These are phyloP conservation scores for Euwallacea similis DNA, from an alignment of 1,140 invertebrate species.

Conservation along the genomic window DNA sequence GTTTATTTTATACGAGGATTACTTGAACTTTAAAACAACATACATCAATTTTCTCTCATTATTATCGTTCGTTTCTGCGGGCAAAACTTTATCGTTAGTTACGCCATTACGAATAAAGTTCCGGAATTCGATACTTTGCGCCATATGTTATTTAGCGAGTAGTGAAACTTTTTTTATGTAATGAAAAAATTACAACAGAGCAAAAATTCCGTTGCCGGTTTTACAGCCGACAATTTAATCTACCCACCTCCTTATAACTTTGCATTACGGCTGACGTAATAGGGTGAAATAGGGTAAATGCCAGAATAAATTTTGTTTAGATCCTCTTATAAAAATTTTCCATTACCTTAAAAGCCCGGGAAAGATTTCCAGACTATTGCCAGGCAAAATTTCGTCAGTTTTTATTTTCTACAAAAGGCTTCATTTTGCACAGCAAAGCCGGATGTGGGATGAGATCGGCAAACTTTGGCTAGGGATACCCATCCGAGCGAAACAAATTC, in stretches of 20 bases:
- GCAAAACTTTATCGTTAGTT: no score
- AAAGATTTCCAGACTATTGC: constrained; percentile 25
- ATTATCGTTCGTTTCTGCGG: no score
- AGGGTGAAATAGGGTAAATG: constrained; percentile 21
- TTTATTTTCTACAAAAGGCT: constrained; percentile 21
- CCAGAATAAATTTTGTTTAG: constrained; percentile 19
- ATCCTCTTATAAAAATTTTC: constrained; percentile 26
- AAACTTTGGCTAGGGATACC: background rate
- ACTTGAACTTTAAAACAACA: background rate
- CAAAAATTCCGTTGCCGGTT: constrained; percentile 1
- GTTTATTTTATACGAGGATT: no score
- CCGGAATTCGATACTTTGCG: background rate
- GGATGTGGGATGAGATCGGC: background rate
- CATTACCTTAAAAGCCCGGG: constrained; percentile 24
- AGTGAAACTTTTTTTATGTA: background rate
- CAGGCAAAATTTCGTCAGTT: constrained; percentile 15
- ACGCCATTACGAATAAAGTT: background rate
- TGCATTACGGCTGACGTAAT: constrained; percentile 21
- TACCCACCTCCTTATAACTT: constrained; percentile 19
- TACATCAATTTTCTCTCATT: background rate
- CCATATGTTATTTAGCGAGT: background rate
- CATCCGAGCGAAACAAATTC: background rate
- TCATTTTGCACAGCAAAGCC: constrained; percentile 2
- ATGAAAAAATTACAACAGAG: background rate
- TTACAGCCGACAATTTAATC: constrained; percentile 7